Percentiles rank a stretch among this genome's conserved stretches.
Conservation (phyloP, 2,113 vertebrate genomes). For the Caloenas nicobarica region DNA sequence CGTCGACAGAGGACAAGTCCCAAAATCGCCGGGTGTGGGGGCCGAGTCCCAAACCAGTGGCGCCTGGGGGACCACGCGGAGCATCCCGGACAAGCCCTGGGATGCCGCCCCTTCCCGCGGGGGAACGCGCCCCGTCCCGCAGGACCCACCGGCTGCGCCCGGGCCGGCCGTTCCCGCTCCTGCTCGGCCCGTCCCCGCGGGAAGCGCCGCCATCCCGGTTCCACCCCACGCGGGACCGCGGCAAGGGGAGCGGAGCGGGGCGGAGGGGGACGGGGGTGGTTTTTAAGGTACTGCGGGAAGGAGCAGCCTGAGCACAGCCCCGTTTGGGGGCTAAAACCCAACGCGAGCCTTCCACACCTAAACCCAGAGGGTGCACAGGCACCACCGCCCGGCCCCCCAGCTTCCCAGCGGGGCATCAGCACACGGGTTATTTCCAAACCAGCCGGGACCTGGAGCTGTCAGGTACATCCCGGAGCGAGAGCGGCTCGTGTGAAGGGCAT, state of each 20-base stretch:
- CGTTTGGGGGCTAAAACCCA: too few relatives aligned
- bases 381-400: too few relatives aligned
- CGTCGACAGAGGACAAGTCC: neutral
- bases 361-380: too few relatives aligned
- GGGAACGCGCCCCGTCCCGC: neutral
- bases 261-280: too few relatives aligned
- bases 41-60: neutral
- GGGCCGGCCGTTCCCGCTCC: neutral
- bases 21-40: fast-evolving
- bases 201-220: neutral
- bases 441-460: neutral
- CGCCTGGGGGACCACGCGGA: neutral
- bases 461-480: fast-evolving
- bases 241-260: too few relatives aligned
- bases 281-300: too few relatives aligned
- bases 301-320: neutral
- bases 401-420: too few relatives aligned
- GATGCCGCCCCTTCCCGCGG: neutral
- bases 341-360: neutral
- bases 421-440: too few relatives aligned
- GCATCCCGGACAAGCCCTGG: neutral
- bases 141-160: too few relatives aligned
- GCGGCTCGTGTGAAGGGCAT: neutral
- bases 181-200: fast-evolving
- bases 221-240: too few relatives aligned